Evolutionary conservation across 1,140 invertebrate species (phyloP).

Genomic region (Vanessa atalanta): DNA sequence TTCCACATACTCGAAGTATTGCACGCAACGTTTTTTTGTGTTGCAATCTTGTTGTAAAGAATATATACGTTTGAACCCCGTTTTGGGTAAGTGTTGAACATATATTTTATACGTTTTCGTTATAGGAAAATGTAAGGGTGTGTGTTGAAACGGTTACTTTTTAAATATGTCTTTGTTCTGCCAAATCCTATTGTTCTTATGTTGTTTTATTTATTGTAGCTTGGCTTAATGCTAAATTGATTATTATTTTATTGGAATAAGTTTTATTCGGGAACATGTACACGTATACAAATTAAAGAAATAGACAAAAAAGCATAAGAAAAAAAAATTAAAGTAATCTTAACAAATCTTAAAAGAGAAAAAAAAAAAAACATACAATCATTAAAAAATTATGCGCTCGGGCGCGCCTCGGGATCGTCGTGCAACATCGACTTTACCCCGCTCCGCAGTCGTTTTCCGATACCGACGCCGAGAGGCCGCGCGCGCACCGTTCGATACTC

Average conservation of each 20-base stretch:
- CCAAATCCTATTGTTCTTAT: constrained; percentile 2
- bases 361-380: no score
- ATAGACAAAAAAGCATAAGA: no score
- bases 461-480: no score
- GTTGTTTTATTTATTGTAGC: constrained; percentile 1
- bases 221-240: not conserved
- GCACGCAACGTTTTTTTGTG: not conserved
- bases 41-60: not conserved
- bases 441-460: no score
- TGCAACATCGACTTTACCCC: no score
- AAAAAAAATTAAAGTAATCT: no score
- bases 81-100: constrained; percentile 2
- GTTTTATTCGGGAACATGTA: no score
- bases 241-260: constrained; percentile 4
- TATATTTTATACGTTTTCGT: constrained; percentile 2
- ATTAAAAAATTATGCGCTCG: no score
- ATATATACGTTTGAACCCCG: not conserved
- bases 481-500: no score
- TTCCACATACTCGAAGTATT: not conserved
- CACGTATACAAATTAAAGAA: no score
- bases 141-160: constrained; percentile 3
- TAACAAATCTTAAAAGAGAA: no score
- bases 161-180: not conserved
- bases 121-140: not conserved
- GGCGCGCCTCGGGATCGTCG: no score